Evolutionary conservation across 2,797 vertebrate species (phyloP), one percentile per base, ranked within the genome.

Genomic region (Rhodeus uyekii): DNA sequence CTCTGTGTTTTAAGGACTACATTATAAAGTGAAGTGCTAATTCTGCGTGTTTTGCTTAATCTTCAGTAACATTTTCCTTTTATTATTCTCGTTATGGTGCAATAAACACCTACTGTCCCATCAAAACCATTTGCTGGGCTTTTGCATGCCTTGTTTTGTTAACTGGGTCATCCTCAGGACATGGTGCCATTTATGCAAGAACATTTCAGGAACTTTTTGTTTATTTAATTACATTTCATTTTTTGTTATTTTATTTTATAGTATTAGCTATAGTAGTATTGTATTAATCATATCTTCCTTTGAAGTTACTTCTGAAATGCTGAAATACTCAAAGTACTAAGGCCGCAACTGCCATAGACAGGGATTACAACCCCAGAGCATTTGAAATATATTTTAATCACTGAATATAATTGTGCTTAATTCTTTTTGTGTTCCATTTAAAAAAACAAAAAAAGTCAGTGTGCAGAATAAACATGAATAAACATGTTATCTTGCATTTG

Each of bases 11-110:
- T 38, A 10, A 8, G 42, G 22, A 38, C 44, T 13, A 8, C 63
- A 68, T 68, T 69, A 69, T 32, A n/a, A 58, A 67, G 60, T 48
- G 13, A 32, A 65, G 76, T 78, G 61, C 63, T 50, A 24, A 64
- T 65, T 65, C 61, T 50, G n/a, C 0, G 2, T 53, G 46, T 29
- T 78, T 67, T 67, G 76, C 76, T 53, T 78, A 78, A 78, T 67
- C 22, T 65, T 67, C 32, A 50, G 34, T 67, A 50, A 65, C 14
- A 38, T 13, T 16, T 1, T 67, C 29, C 14, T 67, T 32, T 78
- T 67, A 55, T 53, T 53, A 39, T 67, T 9, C 32, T 78, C 16
- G 4, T 69, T 79, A 69, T 10, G 53, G 38, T 58, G 9, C 50
- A 53, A 42, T 44, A 71, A 69, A 60, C 44, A 38, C 48, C 65